A percentile compares a stretch with the other conserved stretches of the same genome.
Conservation (phyloP, 2,113 vertebrate species). For the Meleagris gallopavo region DNA sequence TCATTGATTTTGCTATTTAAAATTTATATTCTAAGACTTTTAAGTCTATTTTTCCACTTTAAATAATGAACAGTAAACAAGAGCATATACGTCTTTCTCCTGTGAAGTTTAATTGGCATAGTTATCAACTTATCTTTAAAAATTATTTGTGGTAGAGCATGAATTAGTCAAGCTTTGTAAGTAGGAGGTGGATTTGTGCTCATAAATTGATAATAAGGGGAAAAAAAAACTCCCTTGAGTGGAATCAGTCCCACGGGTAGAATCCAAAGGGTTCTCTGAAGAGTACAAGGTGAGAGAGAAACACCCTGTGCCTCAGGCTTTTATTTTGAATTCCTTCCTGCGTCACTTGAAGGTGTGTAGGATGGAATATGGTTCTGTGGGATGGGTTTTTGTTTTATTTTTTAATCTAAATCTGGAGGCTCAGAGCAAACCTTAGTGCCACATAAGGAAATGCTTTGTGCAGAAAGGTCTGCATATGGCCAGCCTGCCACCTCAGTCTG, state of each 20-base stretch:
- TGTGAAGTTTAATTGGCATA: not conserved
- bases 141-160: not conserved
- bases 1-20: not conserved
- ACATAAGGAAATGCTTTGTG: rapidly evolving
- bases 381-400: not conserved
- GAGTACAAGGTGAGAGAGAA: not conserved
- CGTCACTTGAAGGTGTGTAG: not conserved
- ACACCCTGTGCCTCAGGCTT: not conserved
- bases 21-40: not conserved
- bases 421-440: not conserved
- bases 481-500: not conserved
- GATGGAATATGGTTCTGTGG: not conserved
- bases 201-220: not conserved
- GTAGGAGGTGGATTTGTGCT: not conserved
- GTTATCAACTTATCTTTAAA: not conserved
- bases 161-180: not conserved
- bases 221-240: not conserved
- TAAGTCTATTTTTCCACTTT: not conserved
- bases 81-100: not conserved
- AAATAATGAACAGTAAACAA: not conserved
- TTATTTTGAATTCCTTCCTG: not conserved
- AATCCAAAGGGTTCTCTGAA: not conserved
- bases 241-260: not conserved
- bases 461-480: not conserved
- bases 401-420: not conserved